These are phyloP conservation scores for Phytoseiulus persimilis DNA, from an alignment of 2,888 invertebrate species.

Conservation along the genomic window DNA sequence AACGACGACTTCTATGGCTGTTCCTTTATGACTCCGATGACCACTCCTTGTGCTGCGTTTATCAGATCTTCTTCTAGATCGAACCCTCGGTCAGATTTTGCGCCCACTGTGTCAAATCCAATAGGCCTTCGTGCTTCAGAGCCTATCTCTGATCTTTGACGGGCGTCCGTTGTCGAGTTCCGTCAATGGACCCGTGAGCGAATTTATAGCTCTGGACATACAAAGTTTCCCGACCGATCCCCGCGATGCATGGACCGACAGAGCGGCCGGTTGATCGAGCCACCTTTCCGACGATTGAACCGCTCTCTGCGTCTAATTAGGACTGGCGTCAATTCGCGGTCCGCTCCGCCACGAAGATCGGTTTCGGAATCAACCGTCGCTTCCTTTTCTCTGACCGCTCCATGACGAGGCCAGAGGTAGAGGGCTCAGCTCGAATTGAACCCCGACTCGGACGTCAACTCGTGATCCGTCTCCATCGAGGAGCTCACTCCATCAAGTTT, in stretches of 20 bases:
- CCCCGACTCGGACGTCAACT: no score
- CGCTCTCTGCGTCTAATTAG: background rate
- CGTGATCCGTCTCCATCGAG: no score
- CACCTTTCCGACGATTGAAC: background rate
- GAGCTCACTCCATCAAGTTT: no score
- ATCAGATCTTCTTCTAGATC: background rate
- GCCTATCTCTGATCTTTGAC: background rate
- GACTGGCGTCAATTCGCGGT: background rate
- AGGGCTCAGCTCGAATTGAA: no score
- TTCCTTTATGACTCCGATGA: background rate
- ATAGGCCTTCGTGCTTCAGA: background rate
- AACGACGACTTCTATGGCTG: background rate
- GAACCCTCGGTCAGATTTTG: background rate
- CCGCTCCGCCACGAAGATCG: background rate
- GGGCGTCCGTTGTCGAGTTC: background rate
- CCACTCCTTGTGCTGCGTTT: background rate
- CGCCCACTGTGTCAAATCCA: background rate
- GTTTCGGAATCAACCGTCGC: background rate
- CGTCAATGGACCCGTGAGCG: background rate
- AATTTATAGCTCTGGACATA: background rate
- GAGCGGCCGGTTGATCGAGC: background rate
- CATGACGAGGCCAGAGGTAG: no score
- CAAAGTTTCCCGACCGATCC: background rate
- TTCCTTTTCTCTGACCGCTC: no score
- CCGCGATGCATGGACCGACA: background rate